These are phyloP conservation scores for Hippocampus abdominalis DNA, from an alignment of 2,113 vertebrate genomes.

Conservation along the genomic window DNA sequence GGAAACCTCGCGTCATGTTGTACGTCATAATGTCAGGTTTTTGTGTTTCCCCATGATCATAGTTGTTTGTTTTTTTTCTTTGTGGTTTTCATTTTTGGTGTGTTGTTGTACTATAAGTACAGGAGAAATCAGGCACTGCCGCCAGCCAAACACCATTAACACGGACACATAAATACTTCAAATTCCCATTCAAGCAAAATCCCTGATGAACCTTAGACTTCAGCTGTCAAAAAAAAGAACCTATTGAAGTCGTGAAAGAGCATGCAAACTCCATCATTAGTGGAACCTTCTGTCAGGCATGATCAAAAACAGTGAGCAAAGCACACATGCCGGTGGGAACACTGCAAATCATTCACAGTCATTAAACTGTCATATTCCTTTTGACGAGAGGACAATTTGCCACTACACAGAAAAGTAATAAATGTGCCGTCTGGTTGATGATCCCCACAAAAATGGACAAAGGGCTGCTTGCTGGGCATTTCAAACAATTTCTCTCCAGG, in stretches of 20 bases:
- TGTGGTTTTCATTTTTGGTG: too few relatives aligned
- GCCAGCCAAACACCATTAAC: neutral
- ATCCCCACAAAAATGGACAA: constrained; percentile 52
- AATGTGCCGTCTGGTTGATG: constrained; percentile 48
- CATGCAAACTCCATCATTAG: constrained; percentile 7
- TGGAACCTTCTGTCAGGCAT: constrained; percentile 8
- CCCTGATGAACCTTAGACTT: neutral
- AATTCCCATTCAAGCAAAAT: neutral
- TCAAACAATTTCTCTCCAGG: constrained; percentile 48
- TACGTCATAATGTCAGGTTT: too few relatives aligned
- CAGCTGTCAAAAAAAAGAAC: neutral
- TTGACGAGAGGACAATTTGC: constrained; percentile 17
- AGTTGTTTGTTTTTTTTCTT: too few relatives aligned
- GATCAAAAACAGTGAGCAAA: constrained; percentile 17
- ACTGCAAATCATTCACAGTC: constrained; percentile 7
- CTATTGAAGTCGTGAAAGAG: neutral
- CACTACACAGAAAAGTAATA: constrained; percentile 30
- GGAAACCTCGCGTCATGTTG: too few relatives aligned
- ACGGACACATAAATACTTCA: neutral
- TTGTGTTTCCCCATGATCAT: too few relatives aligned
- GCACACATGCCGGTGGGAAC: neutral
- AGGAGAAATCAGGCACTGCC: too few relatives aligned
- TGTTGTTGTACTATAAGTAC: too few relatives aligned
- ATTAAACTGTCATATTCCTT: constrained; percentile 35
- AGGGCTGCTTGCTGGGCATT: constrained; percentile 38